Percentiles rank a stretch among this genome's conserved stretches.
Conservation (phyloP, 2,797 vertebrate species). For the Sebastes steindachneri region DNA sequence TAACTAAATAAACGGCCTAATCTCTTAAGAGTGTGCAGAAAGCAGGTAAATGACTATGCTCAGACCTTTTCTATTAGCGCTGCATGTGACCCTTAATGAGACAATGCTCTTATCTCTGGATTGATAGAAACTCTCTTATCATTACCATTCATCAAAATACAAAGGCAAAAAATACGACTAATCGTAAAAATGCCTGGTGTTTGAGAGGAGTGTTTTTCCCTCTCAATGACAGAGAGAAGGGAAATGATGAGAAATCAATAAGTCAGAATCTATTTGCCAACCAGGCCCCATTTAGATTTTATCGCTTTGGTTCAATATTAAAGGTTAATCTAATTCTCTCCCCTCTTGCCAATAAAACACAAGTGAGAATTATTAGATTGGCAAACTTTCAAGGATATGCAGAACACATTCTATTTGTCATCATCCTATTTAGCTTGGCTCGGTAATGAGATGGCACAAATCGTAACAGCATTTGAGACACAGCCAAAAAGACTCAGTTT, state of each 20-base stretch:
- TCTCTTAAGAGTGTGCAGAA: constrained; percentile 6
- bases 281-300: constrained; percentile 77
- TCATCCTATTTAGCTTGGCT: constrained; percentile 73
- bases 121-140: constrained; percentile 42
- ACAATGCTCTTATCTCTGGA: constrained; percentile 52
- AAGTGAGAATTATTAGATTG: constrained; percentile 78
- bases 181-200: constrained; percentile 30
- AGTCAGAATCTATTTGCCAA: constrained; percentile 74
- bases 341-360: constrained; percentile 74
- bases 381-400: constrained; percentile 75
- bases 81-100: constrained; percentile 51
- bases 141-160: constrained; percentile 56
- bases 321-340: constrained; percentile 83
- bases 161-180: constrained; percentile 18
- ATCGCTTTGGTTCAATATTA: constrained; percentile 77
- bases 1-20: constrained; percentile 38
- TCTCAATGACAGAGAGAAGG: constrained; percentile 49
- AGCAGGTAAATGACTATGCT: constrained; percentile 41
- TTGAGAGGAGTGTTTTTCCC: constrained; percentile 21
- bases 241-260: constrained; percentile 79
- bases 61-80: constrained; percentile 43
- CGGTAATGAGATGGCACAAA: constrained; percentile 66
- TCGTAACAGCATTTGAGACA: constrained; percentile 41
- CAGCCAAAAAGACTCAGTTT: constrained; percentile 54
- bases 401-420: constrained; percentile 74